Evolutionary conservation across 2,888 invertebrate genomes (phyloP).

Genomic region (Alsophila aescularia): DNA sequence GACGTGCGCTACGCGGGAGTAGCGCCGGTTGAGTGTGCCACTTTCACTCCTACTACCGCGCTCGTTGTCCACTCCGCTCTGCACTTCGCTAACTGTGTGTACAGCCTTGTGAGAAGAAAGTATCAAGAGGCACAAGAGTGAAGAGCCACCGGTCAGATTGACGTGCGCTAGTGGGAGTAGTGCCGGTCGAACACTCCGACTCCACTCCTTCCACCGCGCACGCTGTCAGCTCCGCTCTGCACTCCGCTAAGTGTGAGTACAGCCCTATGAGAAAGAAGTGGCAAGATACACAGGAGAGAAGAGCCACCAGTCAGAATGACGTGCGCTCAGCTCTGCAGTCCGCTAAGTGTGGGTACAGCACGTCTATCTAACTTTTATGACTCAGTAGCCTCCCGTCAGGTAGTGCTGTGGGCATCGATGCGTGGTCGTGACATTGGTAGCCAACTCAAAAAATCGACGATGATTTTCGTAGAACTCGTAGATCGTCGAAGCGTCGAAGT

Average conservation of each 20-base stretch:
- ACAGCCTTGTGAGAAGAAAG: neutral
- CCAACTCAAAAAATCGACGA: no score
- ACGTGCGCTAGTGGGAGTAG: neutral
- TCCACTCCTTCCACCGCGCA: neutral
- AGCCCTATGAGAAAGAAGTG: neutral
- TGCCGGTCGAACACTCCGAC: neutral
- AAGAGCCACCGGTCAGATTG: neutral
- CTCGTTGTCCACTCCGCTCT: slow-evolving; percentile 93
- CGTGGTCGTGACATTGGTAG: no score
- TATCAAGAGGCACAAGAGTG: no score
- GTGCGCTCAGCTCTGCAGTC: slow-evolving; percentile 86
- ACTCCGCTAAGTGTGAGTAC: slow-evolving; percentile 81
- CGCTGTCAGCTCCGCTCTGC: slow-evolving; percentile 87
- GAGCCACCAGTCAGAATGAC: neutral
- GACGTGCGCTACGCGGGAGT: slow-evolving; percentile 92
- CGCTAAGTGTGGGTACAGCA: slow-evolving; percentile 73
- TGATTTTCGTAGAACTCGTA: no score
- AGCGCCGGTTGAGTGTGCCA: slow-evolving; percentile 90
- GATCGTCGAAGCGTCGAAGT: no score
- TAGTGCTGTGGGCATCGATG: no score
- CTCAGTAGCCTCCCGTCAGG: neutral
- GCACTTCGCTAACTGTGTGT: slow-evolving; percentile 83
- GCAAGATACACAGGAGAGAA: no score
- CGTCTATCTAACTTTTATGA: no score
- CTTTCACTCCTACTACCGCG: slow-evolving; percentile 90